These are phyloP conservation scores for Capromys pilorides DNA, from an alignment of 2,797 vertebrate genomes.

Conservation along the genomic window DNA sequence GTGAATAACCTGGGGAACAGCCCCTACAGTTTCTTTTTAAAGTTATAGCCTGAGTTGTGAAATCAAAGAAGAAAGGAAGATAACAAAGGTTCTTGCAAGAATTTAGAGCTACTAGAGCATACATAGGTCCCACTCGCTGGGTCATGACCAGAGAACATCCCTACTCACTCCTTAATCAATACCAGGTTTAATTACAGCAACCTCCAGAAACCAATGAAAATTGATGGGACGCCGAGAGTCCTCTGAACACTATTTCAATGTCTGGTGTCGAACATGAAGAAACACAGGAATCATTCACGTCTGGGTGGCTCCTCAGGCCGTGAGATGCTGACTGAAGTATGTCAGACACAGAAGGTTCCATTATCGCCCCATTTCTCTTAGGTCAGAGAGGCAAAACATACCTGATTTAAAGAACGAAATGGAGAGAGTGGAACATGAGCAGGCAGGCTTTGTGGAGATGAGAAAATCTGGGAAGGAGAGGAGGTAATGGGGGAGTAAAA, in stretches of 20 bases:
- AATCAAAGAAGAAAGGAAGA: conserved; percentile 42
- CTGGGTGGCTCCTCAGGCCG: neutral
- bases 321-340: neutral
- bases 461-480: neutral
- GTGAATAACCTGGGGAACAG: conserved; percentile 78
- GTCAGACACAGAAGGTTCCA: neutral
- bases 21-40: conserved; percentile 69
- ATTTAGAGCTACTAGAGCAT: conserved; percentile 19
- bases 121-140: neutral
- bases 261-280: neutral
- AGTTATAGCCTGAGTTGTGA: conserved; percentile 64
- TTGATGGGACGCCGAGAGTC: neutral
- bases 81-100: conserved; percentile 50
- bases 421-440: neutral
- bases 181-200: conserved; percentile 36
- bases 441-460: neutral
- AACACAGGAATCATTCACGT: neutral
- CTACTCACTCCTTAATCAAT: conserved; percentile 38
- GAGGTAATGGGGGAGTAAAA: neutral
- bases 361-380: neutral
- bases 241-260: neutral
- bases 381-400: neutral
- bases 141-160: conserved; percentile 56
- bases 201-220: neutral
- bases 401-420: neutral